Evolutionary conservation across 2,888 invertebrate species (phyloP), one percentile per base, ranked within the genome.

Genomic region (Chironomus tentans): DNA sequence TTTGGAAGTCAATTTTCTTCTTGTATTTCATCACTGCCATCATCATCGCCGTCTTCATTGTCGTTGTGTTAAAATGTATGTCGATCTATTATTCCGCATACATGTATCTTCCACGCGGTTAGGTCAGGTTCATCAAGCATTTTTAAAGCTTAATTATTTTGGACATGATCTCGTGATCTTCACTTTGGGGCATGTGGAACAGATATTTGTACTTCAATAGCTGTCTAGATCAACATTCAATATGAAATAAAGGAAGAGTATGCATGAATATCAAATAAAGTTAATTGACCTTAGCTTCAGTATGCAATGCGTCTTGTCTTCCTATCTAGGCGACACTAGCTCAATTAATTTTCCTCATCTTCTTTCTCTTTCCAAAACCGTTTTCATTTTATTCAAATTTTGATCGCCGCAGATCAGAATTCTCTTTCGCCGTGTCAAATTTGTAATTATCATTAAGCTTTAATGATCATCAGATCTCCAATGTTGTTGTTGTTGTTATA

Each of bases 371-470:
- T 56, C 7, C 18, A 56, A 15, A n/a, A 56, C 18, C 24, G 65
- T 18, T 65, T 65, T 65, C 65, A 65, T 65, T 56, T 72, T 74
- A 74, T 74, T 74, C 74, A 74, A 74, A 74, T 74, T 74, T 74
- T 68, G 74, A 74, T 74, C 74, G 65, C 21, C 68, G 48, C 46
- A 65, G 74, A 74, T 74, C 74, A 68, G 74, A 74, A 74, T 68
- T 24, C 46, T 28, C 38, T 38, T 38, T 68, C 18, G 74, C 22
- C 74, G 74, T 74, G 74, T 74, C 74, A 74, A 74, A 74, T 74
- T 74, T 74, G 74, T 74, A 74, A 74, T 74, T 74, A 74, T 74
- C 74, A 74, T 74, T 74, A 74, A 74, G 74, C 61, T 68, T 74
- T 74, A 74, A 74, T 74, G 74, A 74, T 74, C 74, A 68, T 68